phyloP scores from a whole-genome alignment of 1,140 invertebrate genomes.

The Pararge aegeria region DNA sequence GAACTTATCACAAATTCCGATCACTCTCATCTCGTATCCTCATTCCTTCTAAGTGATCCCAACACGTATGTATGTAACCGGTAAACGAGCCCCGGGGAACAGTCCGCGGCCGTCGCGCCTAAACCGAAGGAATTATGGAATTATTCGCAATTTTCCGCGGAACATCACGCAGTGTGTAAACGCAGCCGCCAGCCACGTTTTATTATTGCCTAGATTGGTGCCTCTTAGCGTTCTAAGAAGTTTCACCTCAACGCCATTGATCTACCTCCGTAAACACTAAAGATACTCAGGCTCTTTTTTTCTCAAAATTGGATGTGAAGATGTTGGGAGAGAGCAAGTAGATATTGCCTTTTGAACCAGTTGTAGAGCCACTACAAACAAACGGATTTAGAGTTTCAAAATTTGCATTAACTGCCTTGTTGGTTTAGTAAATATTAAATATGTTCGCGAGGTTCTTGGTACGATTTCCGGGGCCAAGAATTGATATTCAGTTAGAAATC shows the following conservation, averaged over 20 bases:
- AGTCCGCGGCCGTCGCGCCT: background rate
- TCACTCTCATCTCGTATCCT: background rate
- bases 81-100: conserved; percentile 10
- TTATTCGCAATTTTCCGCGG: conserved; percentile 28
- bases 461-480: too few species aligned
- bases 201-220: conserved; percentile 26
- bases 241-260: background rate
- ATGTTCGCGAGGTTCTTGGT: too few species aligned
- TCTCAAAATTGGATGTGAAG: too few species aligned
- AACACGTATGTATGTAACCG: background rate
- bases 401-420: too few species aligned
- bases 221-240: conserved; percentile 27
- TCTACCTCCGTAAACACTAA: background rate
- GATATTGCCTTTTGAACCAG: too few species aligned
- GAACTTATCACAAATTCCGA: background rate
- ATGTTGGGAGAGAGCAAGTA: too few species aligned
- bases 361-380: too few species aligned
- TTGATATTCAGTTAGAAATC: too few species aligned
- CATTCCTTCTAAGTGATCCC: background rate
- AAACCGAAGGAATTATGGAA: conserved; percentile 22
- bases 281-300: too few species aligned
- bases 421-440: too few species aligned
- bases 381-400: too few species aligned
- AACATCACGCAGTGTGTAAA: conserved; percentile 25
- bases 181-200: conserved; percentile 25